Conservation (phyloP, 2,888 invertebrate species). For the Anticlea derivata region DNA sequence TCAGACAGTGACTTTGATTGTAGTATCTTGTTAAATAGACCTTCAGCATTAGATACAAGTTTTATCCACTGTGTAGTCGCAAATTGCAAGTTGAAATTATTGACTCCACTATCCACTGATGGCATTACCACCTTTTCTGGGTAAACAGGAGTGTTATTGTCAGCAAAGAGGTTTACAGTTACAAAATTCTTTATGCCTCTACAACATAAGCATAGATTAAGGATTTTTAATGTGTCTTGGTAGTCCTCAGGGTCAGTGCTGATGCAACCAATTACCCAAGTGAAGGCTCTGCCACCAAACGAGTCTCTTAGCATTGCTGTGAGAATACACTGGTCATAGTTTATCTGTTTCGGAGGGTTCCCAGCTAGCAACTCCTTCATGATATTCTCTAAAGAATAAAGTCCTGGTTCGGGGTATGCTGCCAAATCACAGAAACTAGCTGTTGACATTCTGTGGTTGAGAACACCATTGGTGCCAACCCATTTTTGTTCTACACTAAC, state of each 20-base stretch:
- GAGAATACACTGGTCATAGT: slow-evolving; percentile 87
- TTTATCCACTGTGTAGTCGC: slow-evolving; percentile 93
- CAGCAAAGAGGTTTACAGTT: slow-evolving; percentile 88
- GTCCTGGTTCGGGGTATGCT: slow-evolving; percentile 84
- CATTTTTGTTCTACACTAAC: slow-evolving; percentile 90
- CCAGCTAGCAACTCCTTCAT: slow-evolving; percentile 83
- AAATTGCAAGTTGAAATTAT: slow-evolving; percentile 89
- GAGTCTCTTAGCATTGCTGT: slow-evolving; percentile 89
- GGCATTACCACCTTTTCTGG: slow-evolving; percentile 64
- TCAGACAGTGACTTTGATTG: slow-evolving; percentile 88
- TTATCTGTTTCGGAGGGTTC: slow-evolving; percentile 79
- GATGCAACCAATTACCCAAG: slow-evolving; percentile 88
- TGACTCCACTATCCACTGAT: slow-evolving; percentile 56
- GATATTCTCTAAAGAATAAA: slow-evolving; percentile 87
- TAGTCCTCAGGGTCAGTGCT: slow-evolving; percentile 87
- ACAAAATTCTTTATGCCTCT: slow-evolving; percentile 88
- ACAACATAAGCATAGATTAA: slow-evolving; percentile 87
- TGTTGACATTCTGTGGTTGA: slow-evolving; percentile 88
- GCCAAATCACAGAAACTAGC: slow-evolving; percentile 89
- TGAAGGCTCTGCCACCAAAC: slow-evolving; percentile 90
- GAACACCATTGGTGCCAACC: slow-evolving; percentile 86
- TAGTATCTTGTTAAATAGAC: slow-evolving; percentile 90
- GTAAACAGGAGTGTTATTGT: slow-evolving; percentile 84
- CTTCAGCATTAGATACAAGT: slow-evolving; percentile 92
- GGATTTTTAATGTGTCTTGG: slow-evolving; percentile 87